Conservation (phyloP, 2,113 vertebrate genomes). For the Syrmaticus mikado region DNA sequence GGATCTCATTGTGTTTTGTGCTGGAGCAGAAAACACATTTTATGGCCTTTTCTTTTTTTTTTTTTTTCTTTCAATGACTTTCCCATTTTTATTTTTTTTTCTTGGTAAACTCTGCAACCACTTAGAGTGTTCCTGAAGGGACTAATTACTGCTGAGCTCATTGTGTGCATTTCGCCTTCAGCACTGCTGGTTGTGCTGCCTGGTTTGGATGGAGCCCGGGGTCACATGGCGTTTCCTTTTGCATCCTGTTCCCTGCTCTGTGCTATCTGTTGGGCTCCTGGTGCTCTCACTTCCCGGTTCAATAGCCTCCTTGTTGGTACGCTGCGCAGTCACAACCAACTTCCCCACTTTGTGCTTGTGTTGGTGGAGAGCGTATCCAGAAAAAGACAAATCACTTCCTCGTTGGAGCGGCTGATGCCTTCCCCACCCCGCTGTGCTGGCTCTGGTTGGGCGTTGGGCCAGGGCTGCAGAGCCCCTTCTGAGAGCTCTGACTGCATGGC, state of each 20-base stretch:
- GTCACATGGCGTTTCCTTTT: not conserved
- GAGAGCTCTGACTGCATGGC: not conserved
- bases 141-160: constrained; percentile 50
- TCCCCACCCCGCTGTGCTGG: constrained; percentile 3
- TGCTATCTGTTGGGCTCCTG: constrained; percentile 14
- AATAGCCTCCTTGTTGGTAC: not conserved
- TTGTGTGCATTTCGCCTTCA: constrained; percentile 39
- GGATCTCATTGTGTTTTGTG: not conserved
- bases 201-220: not conserved
- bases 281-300: not conserved
- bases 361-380: constrained; percentile 24
- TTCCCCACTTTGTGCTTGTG: not conserved
- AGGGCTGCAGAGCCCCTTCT: not conserved
- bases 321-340: fast-evolving
- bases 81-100: constrained; percentile 15
- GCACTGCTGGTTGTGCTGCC: constrained; percentile 21
- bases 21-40: constrained; percentile 8
- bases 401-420: constrained; percentile 60
- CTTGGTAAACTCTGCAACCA: constrained; percentile 57
- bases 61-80: constrained; percentile 11
- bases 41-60: constrained; percentile 17
- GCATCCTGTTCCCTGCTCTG: not conserved
- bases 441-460: constrained; percentile 35
- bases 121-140: constrained; percentile 56
- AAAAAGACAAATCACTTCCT: constrained; percentile 63